Base-by-base conservation (phyloP, 2,113 vertebrate species). In the Gadus chalcogrammus region DNA sequence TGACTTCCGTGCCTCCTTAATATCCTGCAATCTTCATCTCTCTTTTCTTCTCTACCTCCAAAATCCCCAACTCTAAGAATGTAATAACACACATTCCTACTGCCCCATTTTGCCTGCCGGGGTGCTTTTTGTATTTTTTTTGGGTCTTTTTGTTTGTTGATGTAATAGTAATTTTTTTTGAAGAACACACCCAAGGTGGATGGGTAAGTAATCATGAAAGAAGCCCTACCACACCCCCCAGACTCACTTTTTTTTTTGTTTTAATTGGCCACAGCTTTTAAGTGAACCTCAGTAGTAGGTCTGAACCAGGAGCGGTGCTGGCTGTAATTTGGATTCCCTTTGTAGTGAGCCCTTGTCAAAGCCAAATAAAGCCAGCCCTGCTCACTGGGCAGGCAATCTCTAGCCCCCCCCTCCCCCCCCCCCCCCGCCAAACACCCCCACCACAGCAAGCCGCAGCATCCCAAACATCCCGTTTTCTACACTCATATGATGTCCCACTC, bases 401-500 rank as follows among this genome's bases (percentile, higher is more conserved):
- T 78, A 82, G 74, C 72, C 1, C 16, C 55, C 15, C 5, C 55
- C 55, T 0, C 55, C 15, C 55, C 55, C 9, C 55, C 55, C 55
- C 1, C 55, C 15, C 55, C 55, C 9, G 17, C 55, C 55, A 24
- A 24, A 24, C 15, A 16, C 55, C 9, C 55, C 55, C n/a, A 5
- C 55, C 83, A 73, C 71, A 77, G 79, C 78, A 79, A 90, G 84
- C 82, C 78, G 70, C 72, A 80, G 81, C 71, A 72, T 76, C 81
- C 78, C 82, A 71, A 75, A 79, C 78, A 87, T 81, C 82, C 74
- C 86, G 80, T 71, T 70, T 61, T 76, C 82, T 48, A 48, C 94
- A 95, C 94, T 97, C 93, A 95, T 95, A 94, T 94, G 91, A 93
- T 85, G 92, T 92, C 93, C 91, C 89, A 82, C 91, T 92, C 93